These are phyloP conservation scores for Myiothlypis coronata DNA, from an alignment of 2,797 vertebrate genomes.

Conservation along the genomic window DNA sequence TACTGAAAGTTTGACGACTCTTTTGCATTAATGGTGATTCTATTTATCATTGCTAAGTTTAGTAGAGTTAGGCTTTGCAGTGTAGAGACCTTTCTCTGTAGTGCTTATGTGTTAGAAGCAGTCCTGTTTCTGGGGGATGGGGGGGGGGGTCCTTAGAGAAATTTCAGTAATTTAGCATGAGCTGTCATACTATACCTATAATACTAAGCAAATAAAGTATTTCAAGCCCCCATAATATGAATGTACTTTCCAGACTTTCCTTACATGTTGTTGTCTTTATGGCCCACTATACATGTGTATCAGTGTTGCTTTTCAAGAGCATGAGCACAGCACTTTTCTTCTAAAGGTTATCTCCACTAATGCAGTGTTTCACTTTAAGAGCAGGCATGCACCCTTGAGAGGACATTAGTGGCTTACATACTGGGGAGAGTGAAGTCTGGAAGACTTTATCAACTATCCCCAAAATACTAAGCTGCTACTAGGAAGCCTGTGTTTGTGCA, in stretches of 20 bases:
- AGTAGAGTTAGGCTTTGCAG: not conserved
- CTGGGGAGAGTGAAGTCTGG: not conserved
- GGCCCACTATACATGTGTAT: not conserved
- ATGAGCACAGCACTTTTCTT: not conserved
- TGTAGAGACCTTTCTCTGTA: not conserved
- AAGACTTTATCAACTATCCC: not conserved
- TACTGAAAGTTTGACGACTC: not conserved
- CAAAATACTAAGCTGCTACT: not conserved
- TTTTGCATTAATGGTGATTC: not conserved
- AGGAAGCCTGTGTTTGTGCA: not conserved
- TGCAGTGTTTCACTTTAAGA: not conserved
- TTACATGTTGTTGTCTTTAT: not conserved
- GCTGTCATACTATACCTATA: not conserved
- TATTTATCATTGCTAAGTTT: not conserved
- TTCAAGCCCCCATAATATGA: not conserved
- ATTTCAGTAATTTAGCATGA: not conserved
- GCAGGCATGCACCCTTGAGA: not conserved
- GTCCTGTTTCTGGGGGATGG: not conserved
- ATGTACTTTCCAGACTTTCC: not conserved
- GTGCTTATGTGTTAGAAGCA: not conserved
- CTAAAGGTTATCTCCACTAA: not conserved
- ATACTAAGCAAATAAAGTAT: not conserved
- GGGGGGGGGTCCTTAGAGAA: not conserved
- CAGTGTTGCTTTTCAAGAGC: not conserved
- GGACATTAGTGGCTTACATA: not conserved